Base-by-base conservation (phyloP, 1,140 invertebrate genomes). In the Pristionchus pacificus region DNA sequence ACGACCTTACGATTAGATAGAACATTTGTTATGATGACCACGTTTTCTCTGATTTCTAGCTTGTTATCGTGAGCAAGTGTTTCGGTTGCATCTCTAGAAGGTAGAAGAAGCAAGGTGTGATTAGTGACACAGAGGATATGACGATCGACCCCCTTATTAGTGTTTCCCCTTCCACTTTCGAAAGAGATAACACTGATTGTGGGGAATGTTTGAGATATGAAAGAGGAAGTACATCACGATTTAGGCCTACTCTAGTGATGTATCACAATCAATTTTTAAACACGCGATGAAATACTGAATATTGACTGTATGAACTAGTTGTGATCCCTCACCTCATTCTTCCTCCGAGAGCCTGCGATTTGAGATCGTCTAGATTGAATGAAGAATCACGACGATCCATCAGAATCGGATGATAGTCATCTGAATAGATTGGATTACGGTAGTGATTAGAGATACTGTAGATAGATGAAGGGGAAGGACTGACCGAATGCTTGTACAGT, bases 311-410 rank as follows among this genome's bases (percentile, higher is more conserved):
- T n/a, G n/a, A n/a, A n/a, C n/a, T n/a, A n/a, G n/a, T n/a, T n/a
- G n/a, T n/a, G n/a, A n/a, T 25, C 19, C 25, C 65, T 63, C 67
- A 78, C 77, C 77, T 49, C 77, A 78, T 78, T 64, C 77, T 70
- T 38, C 74, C 66, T 10, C 70, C 71, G 32, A 76, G 70, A 31
- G 74, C 62, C 33, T 78, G 78, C 59, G 71, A 67, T 58, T 78
- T 78, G 25, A 78, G 77, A 49, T 74, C 78, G 31, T 67, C 67
- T 67, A 75, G 75, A 33, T 77, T 70, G 19, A 72, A 72, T 1
- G 60, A 66, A 31, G 59, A 62, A n/a, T 74, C 75, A 19, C 74
- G 72, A 78, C 85, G 84, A 27, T 69, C 89, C 0, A 81, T 85
- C 65, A 38, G 68, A 79, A 72, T 72, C 60, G 70, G 70, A 32